phyloP scores from a whole-genome alignment of 2,888 invertebrate genomes.

The Pollenia labialis region DNA sequence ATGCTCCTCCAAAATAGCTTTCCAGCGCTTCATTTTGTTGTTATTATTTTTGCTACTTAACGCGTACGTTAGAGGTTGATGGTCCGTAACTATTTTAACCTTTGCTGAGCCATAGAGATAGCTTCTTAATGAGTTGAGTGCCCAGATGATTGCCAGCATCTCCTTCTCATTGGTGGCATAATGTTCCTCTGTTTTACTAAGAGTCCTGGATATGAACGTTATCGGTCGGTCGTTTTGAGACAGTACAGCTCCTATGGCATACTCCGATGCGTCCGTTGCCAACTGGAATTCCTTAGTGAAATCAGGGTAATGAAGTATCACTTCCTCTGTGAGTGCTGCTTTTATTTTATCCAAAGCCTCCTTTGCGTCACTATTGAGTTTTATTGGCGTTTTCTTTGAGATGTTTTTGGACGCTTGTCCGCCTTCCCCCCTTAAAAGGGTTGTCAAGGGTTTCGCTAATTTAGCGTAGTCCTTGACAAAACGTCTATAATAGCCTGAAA shows the following conservation, averaged over 20 bases:
- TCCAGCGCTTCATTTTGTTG: no score
- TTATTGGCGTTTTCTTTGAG: constrained; percentile 27
- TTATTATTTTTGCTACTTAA: no score
- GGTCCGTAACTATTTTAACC: no score
- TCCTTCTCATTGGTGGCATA: no score
- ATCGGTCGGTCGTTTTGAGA: constrained; percentile 59
- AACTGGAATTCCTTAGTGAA: constrained; percentile 41
- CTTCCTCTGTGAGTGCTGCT: no score
- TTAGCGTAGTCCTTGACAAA: constrained; percentile 46
- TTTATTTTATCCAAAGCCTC: no score
- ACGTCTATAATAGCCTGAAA: constrained; percentile 26
- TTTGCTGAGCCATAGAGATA: no score
- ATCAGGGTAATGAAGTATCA: no score
- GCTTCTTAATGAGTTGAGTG: no score
- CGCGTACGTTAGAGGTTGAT: no score
- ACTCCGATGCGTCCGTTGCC: constrained; percentile 48
- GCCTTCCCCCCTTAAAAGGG: constrained; percentile 22
- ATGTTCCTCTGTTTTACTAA: constrained; percentile 38
- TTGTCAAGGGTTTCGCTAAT: constrained; percentile 43
- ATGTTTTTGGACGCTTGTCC: constrained; percentile 39
- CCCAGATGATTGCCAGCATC: no score
- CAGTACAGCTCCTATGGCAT: constrained; percentile 56
- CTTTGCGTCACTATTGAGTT: no score
- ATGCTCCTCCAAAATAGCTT: constrained; percentile 4
- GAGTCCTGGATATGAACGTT: constrained; percentile 40